Conservation (phyloP, 2,888 invertebrate species). For the Agrilus cyanescens region DNA sequence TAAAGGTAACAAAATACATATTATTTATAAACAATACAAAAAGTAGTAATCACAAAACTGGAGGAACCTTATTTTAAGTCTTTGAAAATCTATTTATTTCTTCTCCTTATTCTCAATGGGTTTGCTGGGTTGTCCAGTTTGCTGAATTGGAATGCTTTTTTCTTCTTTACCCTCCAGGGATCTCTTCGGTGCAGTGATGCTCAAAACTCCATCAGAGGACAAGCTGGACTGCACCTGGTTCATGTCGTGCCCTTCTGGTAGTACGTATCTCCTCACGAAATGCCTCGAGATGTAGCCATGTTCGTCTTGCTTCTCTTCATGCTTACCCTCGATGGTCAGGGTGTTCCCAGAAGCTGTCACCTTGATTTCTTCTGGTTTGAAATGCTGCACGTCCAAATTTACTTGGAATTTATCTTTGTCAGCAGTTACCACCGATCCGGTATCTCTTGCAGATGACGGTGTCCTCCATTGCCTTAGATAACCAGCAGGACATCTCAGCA, state of each 20-base stretch:
- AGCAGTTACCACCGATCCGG: constrained; percentile 41
- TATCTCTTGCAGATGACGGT: constrained; percentile 39
- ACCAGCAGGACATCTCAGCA: constrained; percentile 6
- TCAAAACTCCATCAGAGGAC: constrained; percentile 64
- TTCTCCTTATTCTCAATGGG: neutral
- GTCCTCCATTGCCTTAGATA: constrained; percentile 38
- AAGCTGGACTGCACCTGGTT: constrained; percentile 58
- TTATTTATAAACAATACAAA: too few species aligned
- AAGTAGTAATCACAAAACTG: too few species aligned
- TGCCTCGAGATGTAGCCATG: constrained; percentile 63
- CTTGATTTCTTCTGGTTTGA: constrained; percentile 59
- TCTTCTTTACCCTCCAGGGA: constrained; percentile 31
- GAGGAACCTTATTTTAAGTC: too few species aligned
- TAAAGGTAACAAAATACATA: too few species aligned
- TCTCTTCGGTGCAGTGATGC: constrained; percentile 49
- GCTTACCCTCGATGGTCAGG: constrained; percentile 64
- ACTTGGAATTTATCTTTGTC: constrained; percentile 59
- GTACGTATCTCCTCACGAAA: constrained; percentile 57
- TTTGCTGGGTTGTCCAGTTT: constrained; percentile 24
- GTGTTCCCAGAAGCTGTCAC: constrained; percentile 58
- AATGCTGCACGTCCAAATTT: constrained; percentile 62
- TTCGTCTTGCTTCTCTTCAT: constrained; percentile 60
- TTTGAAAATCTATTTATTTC: too few species aligned
- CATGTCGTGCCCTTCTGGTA: constrained; percentile 63
- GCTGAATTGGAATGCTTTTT: constrained; percentile 35